Conservation (phyloP, 2,113 vertebrate species). For the Gallinago paraguaiae region DNA sequence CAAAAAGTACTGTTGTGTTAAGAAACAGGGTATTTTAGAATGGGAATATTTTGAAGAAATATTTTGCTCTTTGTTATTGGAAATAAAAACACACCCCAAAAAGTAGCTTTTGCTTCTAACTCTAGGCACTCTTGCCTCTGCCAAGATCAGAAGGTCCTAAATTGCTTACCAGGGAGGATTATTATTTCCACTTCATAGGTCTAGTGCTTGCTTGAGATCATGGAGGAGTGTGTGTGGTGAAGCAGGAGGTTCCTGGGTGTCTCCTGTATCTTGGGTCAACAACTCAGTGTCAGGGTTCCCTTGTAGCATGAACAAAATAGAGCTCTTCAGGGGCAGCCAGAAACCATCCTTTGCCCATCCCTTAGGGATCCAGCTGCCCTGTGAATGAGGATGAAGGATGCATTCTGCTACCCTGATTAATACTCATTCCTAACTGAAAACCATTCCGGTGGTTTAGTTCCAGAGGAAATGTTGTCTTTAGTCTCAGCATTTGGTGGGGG, state of each 20-base stretch:
- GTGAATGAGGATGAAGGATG: background rate
- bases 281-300: accelerated
- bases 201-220: background rate
- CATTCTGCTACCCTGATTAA: background rate
- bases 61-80: background rate
- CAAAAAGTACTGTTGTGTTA: accelerated
- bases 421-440: background rate
- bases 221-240: background rate
- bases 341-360: background rate
- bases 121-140: background rate
- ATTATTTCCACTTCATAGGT: background rate
- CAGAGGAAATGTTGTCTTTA: background rate
- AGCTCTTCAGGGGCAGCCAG: background rate
- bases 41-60: background rate
- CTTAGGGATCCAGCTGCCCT: background rate
- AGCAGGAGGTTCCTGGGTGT: background rate
- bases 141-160: background rate
- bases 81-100: background rate
- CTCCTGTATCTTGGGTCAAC: accelerated
- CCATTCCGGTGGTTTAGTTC: background rate
- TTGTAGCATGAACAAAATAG: accelerated
- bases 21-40: background rate
- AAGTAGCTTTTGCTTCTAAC: background rate
- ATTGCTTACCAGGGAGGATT: background rate
- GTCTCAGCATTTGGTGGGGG: accelerated